Base-by-base conservation (phyloP, 2,888 invertebrate genomes). In the Seira sanloemensis region DNA sequence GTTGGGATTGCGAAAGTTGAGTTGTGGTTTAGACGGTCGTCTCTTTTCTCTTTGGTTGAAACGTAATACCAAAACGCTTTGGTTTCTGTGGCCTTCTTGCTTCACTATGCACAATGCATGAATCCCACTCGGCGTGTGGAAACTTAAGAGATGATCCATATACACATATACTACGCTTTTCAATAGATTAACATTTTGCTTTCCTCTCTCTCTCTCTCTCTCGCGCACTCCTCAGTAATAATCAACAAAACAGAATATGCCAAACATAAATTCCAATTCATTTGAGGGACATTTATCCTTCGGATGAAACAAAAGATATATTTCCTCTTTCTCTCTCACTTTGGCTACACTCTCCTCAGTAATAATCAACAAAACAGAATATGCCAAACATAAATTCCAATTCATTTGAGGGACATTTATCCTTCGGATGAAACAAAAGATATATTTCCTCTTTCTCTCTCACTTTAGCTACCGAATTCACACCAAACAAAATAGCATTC, bases 221-320 rank as follows among this genome's bases (percentile, higher is more conserved):
- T 12, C 37, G n/a, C n/a, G n/a, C n/a, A n/a, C n/a, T n/a, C n/a
- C n/a, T n/a, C 23, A 72, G 54, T 73, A 62, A 73, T 73, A 73
- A 73, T 73, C 73, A 73, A 37, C 37, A 37, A 37, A 37, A 26
- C 73, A 19, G 73, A 73, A 73, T 73, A 73, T 62, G 12, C 58
- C 23, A 24, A 23, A 46, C 76, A 76, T 46, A 76, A 67, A 67
- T 46, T 67, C 67, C 76, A 76, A 76, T 76, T 76, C 66, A 76
- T 76, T 37, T 37, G 37, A 37, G 37, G 12, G 37, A 37, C 37
- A 37, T 37, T 37, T 37, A 37, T 37, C 37, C 37, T 37, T 37
- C 37, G 37, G 37, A 37, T 37, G 37, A 37, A 37, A 37, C 37
- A 37, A 12, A 12, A 37, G 37, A 37, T 37, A 37, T 37, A 37